Conservation (phyloP, 2,113 vertebrate species). For the Electrona antarctica region DNA sequence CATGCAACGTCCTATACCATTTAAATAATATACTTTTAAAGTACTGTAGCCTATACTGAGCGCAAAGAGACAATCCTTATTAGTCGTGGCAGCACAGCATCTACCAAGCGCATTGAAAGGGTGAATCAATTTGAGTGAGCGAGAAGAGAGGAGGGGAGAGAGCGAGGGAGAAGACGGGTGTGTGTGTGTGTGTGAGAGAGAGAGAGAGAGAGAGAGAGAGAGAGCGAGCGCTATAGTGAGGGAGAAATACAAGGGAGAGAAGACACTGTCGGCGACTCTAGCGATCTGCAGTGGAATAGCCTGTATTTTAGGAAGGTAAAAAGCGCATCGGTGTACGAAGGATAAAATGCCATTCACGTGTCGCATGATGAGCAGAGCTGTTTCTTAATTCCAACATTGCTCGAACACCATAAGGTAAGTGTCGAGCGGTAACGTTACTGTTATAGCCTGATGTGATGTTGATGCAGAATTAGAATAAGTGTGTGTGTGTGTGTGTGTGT, state of each 20-base stretch:
- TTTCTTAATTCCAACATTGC: slow-evolving; percentile 13
- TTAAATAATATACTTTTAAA: too few species aligned
- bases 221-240: slow-evolving; percentile 30
- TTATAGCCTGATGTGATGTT: slow-evolving; percentile 8
- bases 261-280: slow-evolving; percentile 66
- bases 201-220: slow-evolving; percentile 30
- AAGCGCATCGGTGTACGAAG: slow-evolving; percentile 21
- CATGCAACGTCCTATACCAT: too few species aligned
- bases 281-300: slow-evolving; percentile 67
- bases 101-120: slow-evolving; percentile 26
- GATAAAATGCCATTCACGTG: slow-evolving; percentile 32
- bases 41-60: neutral
- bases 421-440: slow-evolving; percentile 17
- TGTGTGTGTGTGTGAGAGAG: neutral
- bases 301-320: slow-evolving; percentile 56
- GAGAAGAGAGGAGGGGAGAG: slow-evolving; percentile 17
- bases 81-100: slow-evolving; percentile 63
- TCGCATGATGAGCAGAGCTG: slow-evolving; percentile 24
- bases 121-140: slow-evolving; percentile 64
- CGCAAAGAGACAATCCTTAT: slow-evolving; percentile 64
- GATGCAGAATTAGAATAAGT: neutral
- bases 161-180: slow-evolving; percentile 23
- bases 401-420: slow-evolving; percentile 37
- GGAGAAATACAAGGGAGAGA: slow-evolving; percentile 29
- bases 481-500: neutral